A percentile compares a stretch with the other conserved stretches of the same genome.
These are phyloP conservation scores for Tachina lurida DNA, from an alignment of 2,888 invertebrate species.

Conservation along the genomic window DNA sequence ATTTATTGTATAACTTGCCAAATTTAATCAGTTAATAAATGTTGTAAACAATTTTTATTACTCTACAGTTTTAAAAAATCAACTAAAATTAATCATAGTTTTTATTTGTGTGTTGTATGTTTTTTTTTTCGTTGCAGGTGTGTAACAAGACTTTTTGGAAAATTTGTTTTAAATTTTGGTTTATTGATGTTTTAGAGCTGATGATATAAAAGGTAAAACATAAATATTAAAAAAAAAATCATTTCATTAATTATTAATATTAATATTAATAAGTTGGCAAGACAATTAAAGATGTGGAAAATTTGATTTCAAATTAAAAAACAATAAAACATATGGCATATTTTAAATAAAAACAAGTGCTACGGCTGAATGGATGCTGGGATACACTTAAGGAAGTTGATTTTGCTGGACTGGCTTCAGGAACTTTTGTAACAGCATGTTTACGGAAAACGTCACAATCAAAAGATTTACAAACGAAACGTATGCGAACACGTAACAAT, in stretches of 20 bases:
- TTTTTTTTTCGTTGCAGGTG: constrained; percentile 64
- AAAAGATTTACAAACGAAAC: no score
- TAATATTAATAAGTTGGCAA: neutral
- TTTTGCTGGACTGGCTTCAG: no score
- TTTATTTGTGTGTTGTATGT: constrained; percentile 23
- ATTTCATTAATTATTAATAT: no score
- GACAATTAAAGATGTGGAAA: neutral
- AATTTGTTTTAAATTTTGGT: constrained; percentile 48
- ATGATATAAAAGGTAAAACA: constrained; percentile 27
- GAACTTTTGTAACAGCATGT: no score
- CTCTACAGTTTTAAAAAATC: neutral
- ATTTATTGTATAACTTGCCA: constrained; percentile 62
- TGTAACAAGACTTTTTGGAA: constrained; percentile 35
- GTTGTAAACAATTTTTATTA: constrained; percentile 10
- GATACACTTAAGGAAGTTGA: no score
- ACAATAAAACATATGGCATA: no score
- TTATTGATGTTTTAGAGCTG: constrained; percentile 29
- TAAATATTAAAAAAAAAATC: neutral
- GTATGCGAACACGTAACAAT: no score
- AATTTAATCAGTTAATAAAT: constrained; percentile 44
- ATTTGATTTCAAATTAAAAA: neutral
- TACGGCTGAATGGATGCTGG: no score
- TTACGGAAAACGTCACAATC: no score
- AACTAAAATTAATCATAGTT: constrained; percentile 57
- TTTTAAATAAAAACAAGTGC: no score